A percentile compares a stretch with the other conserved stretches of the same genome.
Conservation (phyloP, 2,113 vertebrate genomes). For the Salvelinus alpinus region DNA sequence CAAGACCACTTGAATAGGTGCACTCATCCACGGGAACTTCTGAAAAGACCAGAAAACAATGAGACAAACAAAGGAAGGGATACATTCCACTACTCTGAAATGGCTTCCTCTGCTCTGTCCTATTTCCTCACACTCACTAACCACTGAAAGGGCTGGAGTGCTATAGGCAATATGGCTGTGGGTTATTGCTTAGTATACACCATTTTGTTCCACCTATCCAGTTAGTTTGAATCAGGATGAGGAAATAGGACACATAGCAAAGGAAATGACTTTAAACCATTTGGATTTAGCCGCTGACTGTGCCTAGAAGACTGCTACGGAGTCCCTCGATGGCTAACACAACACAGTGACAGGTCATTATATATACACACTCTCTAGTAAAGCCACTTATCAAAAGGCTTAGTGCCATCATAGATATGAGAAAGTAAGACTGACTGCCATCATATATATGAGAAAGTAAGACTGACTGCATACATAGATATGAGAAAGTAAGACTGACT, state of each 20-base stretch:
- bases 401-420: no score
- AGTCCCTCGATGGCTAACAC: no score
- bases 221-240: conserved; percentile 8
- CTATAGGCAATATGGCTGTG: neutral
- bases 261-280: neutral
- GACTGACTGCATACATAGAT: no score
- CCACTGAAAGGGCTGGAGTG: conserved; percentile 7
- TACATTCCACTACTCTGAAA: conserved; percentile 36
- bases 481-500: no score
- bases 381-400: no score
- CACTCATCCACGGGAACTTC: conserved; percentile 98
- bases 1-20: conserved; percentile 94
- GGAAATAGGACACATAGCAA: neutral
- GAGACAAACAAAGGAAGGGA: conserved; percentile 49
- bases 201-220: neutral
- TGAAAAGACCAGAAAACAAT: conserved; percentile 66
- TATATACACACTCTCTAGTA: no score
- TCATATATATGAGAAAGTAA: no score
- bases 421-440: no score
- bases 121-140: conserved; percentile 22
- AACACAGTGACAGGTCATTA: no score
- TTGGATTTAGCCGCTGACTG: neutral
- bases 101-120: conserved; percentile 27
- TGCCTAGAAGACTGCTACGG: neutral
- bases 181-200: neutral